These are phyloP conservation scores for Gila orcuttii DNA, from an alignment of 2,113 vertebrate species.

Conservation along the genomic window DNA sequence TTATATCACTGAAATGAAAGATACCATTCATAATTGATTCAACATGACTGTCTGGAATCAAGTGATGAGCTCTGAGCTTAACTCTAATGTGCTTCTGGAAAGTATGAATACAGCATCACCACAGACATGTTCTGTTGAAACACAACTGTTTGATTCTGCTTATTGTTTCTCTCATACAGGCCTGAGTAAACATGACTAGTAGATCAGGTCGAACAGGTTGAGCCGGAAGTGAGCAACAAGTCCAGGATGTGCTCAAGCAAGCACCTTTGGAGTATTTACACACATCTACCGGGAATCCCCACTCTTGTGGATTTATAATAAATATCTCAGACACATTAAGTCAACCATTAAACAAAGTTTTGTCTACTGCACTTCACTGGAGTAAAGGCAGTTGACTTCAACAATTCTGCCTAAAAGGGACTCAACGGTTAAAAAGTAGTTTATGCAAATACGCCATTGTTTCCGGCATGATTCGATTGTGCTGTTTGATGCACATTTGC, in stretches of 20 bases:
- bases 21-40: conserved; percentile 39
- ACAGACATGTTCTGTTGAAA: not conserved
- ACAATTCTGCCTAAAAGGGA: not conserved
- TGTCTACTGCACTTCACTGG: not conserved
- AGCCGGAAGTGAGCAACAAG: conserved; percentile 41
- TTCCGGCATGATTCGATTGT: not conserved
- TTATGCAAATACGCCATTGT: not conserved
- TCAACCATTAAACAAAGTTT: not conserved
- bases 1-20: conserved; percentile 37
- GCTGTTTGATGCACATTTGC: not conserved
- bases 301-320: not conserved
- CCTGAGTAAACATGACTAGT: not conserved
- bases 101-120: not conserved
- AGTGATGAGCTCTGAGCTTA: conserved; percentile 4
- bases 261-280: conserved; percentile 8
- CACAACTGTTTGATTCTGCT: not conserved
- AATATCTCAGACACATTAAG: too few relatives aligned
- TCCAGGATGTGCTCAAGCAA: conserved; percentile 46
- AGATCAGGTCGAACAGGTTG: conserved; percentile 45
- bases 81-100: not conserved
- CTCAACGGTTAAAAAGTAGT: not conserved
- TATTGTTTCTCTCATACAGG: not conserved
- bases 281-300: not conserved
- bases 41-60: not conserved
- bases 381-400: not conserved